These are phyloP conservation scores for Coracopsis vasa DNA, from an alignment of 2,113 vertebrate genomes.

Conservation along the genomic window DNA sequence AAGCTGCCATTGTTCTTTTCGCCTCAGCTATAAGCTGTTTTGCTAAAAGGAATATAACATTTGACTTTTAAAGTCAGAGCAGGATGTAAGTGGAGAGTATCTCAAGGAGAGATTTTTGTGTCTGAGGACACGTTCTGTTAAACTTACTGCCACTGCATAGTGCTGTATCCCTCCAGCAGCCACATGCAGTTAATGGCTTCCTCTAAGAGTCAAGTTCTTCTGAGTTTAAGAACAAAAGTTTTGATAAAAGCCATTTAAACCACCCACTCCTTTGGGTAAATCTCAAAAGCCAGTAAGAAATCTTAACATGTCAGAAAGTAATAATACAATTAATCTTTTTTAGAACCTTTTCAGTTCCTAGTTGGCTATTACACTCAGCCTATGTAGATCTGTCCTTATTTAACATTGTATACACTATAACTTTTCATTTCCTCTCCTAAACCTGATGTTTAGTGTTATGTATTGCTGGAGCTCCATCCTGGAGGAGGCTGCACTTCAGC, in stretches of 20 bases:
- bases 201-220: neutral
- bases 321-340: neutral
- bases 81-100: neutral
- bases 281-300: neutral
- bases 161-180: neutral
- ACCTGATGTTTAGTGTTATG: neutral
- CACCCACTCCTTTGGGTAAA: neutral
- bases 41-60: neutral
- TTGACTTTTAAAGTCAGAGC: neutral
- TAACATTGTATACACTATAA: neutral
- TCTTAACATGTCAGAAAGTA: neutral
- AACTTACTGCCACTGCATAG: neutral
- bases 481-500: neutral
- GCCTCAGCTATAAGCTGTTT: neutral
- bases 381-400: neutral
- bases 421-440: neutral
- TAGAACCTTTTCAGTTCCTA: neutral
- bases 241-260: neutral
- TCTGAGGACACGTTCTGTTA: neutral
- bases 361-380: neutral
- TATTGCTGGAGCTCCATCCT: neutral
- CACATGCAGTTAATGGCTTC: neutral
- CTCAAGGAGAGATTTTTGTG: neutral
- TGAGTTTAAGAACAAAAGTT: neutral
- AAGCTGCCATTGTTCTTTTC: neutral